These are phyloP conservation scores for Coregonus ussuriensis DNA, from an alignment of 2,797 vertebrate genomes.

Conservation along the genomic window DNA sequence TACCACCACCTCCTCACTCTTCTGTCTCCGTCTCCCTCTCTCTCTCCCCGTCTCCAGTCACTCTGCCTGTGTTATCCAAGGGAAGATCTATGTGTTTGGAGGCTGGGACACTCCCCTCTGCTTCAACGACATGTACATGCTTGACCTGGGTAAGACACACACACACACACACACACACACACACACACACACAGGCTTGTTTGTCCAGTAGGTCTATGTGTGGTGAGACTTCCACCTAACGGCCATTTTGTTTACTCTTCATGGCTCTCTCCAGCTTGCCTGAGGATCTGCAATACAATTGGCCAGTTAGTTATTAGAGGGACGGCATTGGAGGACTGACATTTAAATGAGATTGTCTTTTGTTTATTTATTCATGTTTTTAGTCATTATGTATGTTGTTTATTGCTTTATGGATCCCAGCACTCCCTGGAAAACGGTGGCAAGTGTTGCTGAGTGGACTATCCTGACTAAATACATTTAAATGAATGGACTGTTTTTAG, in stretches of 20 bases:
- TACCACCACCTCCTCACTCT: too few species aligned
- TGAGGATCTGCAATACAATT: too few species aligned
- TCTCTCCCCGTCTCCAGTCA: conserved; percentile 64
- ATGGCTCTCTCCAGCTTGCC: too few species aligned
- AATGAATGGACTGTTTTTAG: background rate
- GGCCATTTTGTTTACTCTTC: background rate
- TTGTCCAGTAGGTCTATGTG: background rate
- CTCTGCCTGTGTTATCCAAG: conserved; percentile 81
- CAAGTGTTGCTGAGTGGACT: background rate
- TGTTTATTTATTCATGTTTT: too few species aligned
- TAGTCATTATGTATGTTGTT: too few species aligned
- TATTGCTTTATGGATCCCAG: background rate
- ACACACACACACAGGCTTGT: background rate
- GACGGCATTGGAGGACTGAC: too few species aligned
- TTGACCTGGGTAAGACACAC: conserved; percentile 78
- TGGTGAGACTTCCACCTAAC: background rate
- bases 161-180: background rate
- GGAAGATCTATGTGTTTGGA: conserved; percentile 81
- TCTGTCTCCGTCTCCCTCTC: background rate
- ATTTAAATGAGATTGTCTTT: too few species aligned
- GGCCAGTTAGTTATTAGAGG: too few species aligned
- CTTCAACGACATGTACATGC: conserved; percentile 81
- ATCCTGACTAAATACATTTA: background rate
- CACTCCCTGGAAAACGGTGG: background rate
- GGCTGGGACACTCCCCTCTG: conserved; percentile 85